These are phyloP conservation scores for Brachirus orientalis DNA, from an alignment of 2,113 vertebrate genomes.

Conservation along the genomic window DNA sequence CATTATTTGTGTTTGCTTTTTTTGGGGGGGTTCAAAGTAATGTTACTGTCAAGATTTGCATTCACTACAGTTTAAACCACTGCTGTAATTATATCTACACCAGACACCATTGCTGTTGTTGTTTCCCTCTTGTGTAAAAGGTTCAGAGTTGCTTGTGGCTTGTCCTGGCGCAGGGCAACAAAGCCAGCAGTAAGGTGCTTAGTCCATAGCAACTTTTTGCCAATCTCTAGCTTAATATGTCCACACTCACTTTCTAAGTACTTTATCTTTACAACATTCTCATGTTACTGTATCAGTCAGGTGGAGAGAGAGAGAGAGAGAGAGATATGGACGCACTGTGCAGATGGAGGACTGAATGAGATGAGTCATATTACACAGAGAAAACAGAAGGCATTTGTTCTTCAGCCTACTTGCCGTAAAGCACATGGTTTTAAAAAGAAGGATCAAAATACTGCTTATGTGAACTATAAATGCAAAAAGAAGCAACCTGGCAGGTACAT, in stretches of 20 bases:
- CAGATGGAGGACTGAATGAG: background rate
- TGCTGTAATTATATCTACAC: background rate
- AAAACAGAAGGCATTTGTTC: background rate
- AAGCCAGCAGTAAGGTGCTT: constrained; percentile 57
- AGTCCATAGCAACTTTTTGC: constrained; percentile 43
- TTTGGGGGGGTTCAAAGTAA: background rate
- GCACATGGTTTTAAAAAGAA: no score
- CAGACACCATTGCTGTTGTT: background rate
- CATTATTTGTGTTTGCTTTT: no score
- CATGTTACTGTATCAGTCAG: background rate
- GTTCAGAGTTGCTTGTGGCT: constrained; percentile 43
- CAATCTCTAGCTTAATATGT: constrained; percentile 3
- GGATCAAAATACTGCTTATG: no score
- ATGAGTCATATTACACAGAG: background rate
- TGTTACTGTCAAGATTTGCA: background rate
- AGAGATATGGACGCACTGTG: background rate
- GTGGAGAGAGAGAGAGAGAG: background rate
- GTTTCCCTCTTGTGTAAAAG: constrained; percentile 50
- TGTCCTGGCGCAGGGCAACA: constrained; percentile 35
- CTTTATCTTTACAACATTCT: background rate
- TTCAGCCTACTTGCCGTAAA: no score
- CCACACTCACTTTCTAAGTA: constrained; percentile 7
- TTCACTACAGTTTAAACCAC: background rate
- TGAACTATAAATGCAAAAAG: no score
- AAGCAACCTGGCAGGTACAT: background rate